These are phyloP conservation scores for Dasyornis broadbenti DNA, from an alignment of 2,113 vertebrate genomes.

Conservation along the genomic window DNA sequence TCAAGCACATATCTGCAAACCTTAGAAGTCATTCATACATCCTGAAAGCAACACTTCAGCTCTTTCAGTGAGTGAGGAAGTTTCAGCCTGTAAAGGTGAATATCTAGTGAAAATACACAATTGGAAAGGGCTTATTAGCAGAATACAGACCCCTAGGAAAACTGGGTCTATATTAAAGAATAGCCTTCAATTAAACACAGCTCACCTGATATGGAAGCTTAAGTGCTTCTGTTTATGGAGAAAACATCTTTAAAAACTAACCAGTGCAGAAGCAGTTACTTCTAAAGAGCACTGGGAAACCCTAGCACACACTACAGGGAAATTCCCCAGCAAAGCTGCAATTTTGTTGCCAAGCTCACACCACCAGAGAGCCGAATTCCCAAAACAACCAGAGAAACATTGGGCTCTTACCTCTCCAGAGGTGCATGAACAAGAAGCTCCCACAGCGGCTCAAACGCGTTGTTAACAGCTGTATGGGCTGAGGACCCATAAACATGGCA, in stretches of 20 bases:
- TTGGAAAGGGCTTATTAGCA: background rate
- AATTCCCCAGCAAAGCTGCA: background rate
- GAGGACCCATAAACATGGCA: background rate
- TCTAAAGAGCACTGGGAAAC: background rate
- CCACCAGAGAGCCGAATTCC: background rate
- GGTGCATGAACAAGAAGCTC: background rate
- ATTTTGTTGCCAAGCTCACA: background rate
- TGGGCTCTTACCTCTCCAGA: background rate
- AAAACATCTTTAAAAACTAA: background rate
- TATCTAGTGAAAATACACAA: background rate
- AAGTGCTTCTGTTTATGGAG: background rate
- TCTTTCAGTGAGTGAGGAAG: background rate
- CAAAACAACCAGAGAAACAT: background rate
- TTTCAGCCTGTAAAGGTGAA: background rate
- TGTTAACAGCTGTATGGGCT: background rate
- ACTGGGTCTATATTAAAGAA: background rate
- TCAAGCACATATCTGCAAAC: background rate
- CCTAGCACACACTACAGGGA: background rate
- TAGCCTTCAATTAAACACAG: background rate
- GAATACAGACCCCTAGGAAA: background rate
- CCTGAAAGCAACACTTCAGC: background rate
- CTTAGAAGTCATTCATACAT: background rate
- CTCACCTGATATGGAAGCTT: background rate
- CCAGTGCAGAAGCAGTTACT: background rate
- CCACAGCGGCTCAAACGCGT: fast-evolving